Evolutionary conservation across 2,113 vertebrate species (phyloP).

Genomic region (Myrmecophaga tridactyla): DNA sequence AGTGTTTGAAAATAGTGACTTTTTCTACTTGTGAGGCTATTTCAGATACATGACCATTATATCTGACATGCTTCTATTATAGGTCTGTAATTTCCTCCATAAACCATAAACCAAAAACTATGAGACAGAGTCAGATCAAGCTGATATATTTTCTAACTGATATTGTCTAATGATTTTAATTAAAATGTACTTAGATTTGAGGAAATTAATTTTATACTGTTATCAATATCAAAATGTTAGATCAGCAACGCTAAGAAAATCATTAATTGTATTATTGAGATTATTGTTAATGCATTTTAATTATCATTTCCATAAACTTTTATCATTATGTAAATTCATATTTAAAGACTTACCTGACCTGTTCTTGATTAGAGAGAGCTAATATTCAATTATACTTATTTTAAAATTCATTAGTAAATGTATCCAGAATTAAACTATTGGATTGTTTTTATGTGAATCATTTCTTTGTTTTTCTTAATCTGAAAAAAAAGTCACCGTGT

Average conservation of each 20-base stretch:
- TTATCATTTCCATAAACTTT: neutral
- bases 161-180: constrained; percentile 54
- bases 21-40: constrained; percentile 7
- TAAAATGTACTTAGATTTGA: constrained; percentile 58
- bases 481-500: neutral
- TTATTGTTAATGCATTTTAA: neutral
- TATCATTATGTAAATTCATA: neutral
- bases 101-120: constrained; percentile 41
- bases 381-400: neutral
- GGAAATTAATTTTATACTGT: constrained; percentile 68
- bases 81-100: constrained; percentile 60
- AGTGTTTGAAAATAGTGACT: neutral
- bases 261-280: neutral
- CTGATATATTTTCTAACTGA: constrained; percentile 23
- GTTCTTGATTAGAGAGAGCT: neutral
- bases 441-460: neutral
- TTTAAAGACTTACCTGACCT: neutral
- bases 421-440: neutral
- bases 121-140: neutral
- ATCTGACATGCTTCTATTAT: constrained; percentile 32
- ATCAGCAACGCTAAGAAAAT: constrained; percentile 22
- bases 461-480: neutral
- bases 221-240: constrained; percentile 49
- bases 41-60: neutral
- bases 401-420: neutral